Percentiles rank a stretch among this genome's conserved stretches.
phyloP scores from a whole-genome alignment of 2,888 invertebrate species.

The Frankliniella fusca region DNA sequence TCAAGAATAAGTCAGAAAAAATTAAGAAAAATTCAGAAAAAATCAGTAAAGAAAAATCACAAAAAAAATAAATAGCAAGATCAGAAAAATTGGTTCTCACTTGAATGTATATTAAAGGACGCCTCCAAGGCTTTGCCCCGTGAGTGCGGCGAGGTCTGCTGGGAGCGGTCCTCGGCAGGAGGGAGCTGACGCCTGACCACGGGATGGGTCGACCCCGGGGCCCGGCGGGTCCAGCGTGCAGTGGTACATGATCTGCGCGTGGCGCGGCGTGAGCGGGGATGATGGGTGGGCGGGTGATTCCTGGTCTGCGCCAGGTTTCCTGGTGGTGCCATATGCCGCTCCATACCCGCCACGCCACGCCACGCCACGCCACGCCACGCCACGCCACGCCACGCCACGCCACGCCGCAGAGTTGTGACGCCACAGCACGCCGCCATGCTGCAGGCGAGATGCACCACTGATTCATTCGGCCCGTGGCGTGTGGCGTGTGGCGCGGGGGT shows the following conservation, averaged over 20 bases:
- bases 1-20: too few species aligned
- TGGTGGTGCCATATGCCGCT: background rate
- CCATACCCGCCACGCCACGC: background rate
- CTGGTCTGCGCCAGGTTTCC: slow-evolving; percentile 4
- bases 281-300: slow-evolving; percentile 1
- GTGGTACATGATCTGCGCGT: background rate
- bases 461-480: background rate
- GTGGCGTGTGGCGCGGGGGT: background rate
- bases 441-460: slow-evolving; percentile 1
- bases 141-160: background rate
- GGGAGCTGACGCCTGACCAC: background rate
- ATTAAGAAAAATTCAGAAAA: too few species aligned
- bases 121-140: too few species aligned
- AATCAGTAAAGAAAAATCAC: too few species aligned
- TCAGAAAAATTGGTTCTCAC: too few species aligned
- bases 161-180: background rate
- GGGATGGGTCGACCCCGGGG: too few species aligned
- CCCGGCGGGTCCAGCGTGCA: background rate
- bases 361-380: background rate
- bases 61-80: too few species aligned
- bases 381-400: background rate
- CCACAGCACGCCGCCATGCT: too few species aligned
- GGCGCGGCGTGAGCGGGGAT: background rate
- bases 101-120: too few species aligned
- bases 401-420: too few species aligned